Percentiles rank a stretch among this genome's conserved stretches.
Conservation (phyloP, 2,797 vertebrate genomes). For the Bradypodion pumilum region DNA sequence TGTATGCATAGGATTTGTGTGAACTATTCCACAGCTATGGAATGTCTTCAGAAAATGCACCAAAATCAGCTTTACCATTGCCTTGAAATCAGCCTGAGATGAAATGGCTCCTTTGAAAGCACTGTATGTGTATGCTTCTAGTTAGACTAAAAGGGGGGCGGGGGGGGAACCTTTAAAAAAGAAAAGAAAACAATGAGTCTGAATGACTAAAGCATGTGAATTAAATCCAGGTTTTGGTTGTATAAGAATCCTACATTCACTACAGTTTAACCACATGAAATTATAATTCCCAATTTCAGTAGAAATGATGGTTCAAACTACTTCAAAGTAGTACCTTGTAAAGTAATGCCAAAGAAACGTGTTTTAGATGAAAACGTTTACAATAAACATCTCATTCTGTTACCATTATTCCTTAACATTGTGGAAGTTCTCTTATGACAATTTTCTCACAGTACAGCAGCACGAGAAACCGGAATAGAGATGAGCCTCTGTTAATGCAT, state of each 20-base stretch:
- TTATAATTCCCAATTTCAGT: conserved; percentile 10
- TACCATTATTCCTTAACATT: conserved; percentile 4
- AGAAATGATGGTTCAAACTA: neutral
- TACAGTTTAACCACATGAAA: conserved; percentile 23
- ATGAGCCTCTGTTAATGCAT: neutral
- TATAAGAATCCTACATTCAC: neutral
- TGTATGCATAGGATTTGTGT: neutral
- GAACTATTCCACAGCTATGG: neutral
- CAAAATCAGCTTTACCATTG: neutral
- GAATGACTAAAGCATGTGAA: neutral
- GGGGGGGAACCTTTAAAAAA: too few relatives aligned
- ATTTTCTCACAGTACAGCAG: neutral
- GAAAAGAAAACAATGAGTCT: conserved; percentile 4
- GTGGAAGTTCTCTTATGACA: conserved; percentile 3
- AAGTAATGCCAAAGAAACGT: conserved; percentile 4
- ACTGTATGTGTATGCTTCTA: neutral
- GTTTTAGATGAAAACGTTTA: conserved; percentile 7
- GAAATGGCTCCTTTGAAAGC: neutral
- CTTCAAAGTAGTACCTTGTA: conserved; percentile 3
- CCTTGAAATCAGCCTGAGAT: neutral
- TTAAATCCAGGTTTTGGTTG: conserved; percentile 22
- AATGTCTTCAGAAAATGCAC: neutral
- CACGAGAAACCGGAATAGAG: neutral
- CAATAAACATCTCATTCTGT: neutral
- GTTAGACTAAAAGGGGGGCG: too few relatives aligned